These are phyloP conservation scores for Myopa testacea DNA, from an alignment of 2,888 invertebrate species.

Conservation along the genomic window DNA sequence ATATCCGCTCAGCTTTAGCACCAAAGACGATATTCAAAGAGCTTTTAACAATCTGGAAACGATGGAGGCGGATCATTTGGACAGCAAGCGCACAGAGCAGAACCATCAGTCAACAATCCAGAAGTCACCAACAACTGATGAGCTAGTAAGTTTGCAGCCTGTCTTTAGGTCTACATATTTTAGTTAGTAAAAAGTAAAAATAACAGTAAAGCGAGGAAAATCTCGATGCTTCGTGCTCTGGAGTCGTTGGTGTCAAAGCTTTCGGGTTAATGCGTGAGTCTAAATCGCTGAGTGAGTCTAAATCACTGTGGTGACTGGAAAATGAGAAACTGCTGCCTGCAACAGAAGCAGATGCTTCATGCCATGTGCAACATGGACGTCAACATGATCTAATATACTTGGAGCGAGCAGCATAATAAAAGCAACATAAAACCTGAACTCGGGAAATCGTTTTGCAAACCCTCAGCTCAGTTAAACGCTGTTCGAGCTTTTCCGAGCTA, in stretches of 20 bases:
- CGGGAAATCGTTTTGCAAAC: conserved; percentile 21
- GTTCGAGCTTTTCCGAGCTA: background rate
- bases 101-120: background rate
- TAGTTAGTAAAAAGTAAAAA: background rate
- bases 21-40: too few species aligned
- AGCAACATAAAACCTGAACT: conserved; percentile 5
- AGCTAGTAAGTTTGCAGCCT: conserved; percentile 15
- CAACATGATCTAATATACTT: background rate
- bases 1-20: too few species aligned
- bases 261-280: background rate
- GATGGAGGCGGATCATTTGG: background rate
- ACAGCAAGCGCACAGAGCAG: background rate
- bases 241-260: background rate
- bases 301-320: too few species aligned
- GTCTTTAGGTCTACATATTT: too few species aligned
- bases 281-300: background rate
- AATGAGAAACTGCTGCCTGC: background rate
- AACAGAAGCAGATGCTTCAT: background rate
- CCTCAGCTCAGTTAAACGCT: background rate
- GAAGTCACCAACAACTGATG: background rate
- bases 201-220: background rate
- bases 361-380: background rate
- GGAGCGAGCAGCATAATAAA: conserved; percentile 5
- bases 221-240: too few species aligned
- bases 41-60: background rate